These are phyloP conservation scores for Rhysida immarginata DNA, from an alignment of 1,140 invertebrate genomes.

Conservation along the genomic window DNA sequence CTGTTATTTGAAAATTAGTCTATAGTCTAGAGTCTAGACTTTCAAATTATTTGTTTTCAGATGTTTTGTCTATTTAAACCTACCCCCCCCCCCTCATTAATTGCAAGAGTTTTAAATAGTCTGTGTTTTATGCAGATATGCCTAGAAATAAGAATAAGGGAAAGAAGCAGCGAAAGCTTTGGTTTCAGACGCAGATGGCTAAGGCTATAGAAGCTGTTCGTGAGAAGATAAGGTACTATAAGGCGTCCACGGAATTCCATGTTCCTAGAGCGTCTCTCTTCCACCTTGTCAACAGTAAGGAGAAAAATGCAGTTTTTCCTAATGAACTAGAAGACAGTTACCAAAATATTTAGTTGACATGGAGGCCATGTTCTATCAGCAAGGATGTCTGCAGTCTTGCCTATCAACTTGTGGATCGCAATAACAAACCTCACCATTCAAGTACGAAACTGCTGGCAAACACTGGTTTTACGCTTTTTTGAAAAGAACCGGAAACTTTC, in stretches of 20 bases:
- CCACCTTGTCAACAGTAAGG: slow-evolving; percentile 8
- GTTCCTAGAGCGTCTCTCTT: slow-evolving; percentile 8
- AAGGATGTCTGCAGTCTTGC: slow-evolving; percentile 9
- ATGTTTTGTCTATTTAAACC: not conserved
- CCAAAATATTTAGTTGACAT: slow-evolving; percentile 10
- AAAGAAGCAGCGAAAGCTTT: not conserved
- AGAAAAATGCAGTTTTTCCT: slow-evolving; percentile 10
- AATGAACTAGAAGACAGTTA: slow-evolving; percentile 6
- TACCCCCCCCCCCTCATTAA: not conserved
- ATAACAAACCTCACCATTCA: slow-evolving; percentile 4
- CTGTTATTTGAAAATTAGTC: not conserved
- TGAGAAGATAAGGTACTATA: not conserved
- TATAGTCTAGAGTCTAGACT: not conserved
- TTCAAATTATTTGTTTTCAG: not conserved
- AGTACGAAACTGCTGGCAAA: slow-evolving; percentile 2
- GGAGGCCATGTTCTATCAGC: slow-evolving; percentile 8
- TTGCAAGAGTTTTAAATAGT: not conserved
- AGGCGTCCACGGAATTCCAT: slow-evolving; percentile 5
- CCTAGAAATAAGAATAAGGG: not conserved
- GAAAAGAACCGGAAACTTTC: not conserved
- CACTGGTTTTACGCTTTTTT: slow-evolving; percentile 3
- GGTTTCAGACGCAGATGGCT: not conserved
- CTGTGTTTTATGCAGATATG: not conserved
- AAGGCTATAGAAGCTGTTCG: slow-evolving; percentile 7
- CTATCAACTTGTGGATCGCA: slow-evolving; percentile 8